Conservation (phyloP, 2,797 vertebrate species). For the Eidolon dupreanum region DNA sequence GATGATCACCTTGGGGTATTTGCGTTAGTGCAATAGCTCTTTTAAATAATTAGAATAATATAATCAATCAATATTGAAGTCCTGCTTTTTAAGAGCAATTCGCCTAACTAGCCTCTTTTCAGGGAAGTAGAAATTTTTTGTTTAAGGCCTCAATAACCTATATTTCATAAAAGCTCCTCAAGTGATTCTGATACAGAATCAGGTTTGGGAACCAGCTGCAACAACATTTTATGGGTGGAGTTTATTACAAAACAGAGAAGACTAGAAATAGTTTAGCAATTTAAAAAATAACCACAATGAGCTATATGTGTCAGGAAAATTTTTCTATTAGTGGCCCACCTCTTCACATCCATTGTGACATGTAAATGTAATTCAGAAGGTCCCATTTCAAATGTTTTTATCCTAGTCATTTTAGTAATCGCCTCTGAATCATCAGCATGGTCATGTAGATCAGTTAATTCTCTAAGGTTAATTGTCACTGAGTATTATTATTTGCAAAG, state of each 20-base stretch:
- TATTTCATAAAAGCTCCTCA: neutral
- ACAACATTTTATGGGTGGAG: neutral
- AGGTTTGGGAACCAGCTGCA: neutral
- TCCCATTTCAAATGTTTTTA: neutral
- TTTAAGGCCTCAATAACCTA: neutral
- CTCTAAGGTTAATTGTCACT: neutral
- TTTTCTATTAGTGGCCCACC: neutral
- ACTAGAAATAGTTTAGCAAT: neutral
- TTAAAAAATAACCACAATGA: neutral
- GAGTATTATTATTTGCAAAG: too few species aligned
- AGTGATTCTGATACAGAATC: neutral
- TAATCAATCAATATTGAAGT: neutral
- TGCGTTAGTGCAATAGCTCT: neutral
- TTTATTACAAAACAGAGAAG: slow-evolving; percentile 25
- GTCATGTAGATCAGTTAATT: neutral
- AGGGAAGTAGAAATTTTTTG: neutral
- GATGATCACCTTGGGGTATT: neutral
- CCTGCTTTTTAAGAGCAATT: slow-evolving; percentile 1
- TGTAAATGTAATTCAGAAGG: neutral
- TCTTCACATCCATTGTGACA: neutral
- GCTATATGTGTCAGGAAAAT: neutral
- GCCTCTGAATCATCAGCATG: neutral
- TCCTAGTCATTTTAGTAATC: neutral
- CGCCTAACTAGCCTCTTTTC: neutral
- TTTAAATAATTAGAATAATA: neutral